Base-by-base conservation (phyloP, 2,113 vertebrate species). In the Oceanodroma tethys region DNA sequence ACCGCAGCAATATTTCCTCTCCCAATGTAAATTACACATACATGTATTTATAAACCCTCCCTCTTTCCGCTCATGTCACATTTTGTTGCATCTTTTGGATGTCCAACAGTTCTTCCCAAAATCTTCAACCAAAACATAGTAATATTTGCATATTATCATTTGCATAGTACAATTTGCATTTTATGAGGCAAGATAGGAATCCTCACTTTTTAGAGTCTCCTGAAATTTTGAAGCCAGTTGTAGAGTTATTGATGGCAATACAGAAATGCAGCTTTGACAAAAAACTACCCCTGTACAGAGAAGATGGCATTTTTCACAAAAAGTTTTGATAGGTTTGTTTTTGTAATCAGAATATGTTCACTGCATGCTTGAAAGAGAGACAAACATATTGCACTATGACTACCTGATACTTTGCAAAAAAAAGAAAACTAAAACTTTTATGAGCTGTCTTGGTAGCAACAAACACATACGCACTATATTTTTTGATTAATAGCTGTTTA, bases 401-500 rank as follows among this genome's bases (percentile, higher is more conserved):
- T 50, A 20, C 21, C 23, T 23, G 40, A n/a, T 16, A 30, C 20
- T 42, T 21, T 19, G 22, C 32, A 13, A 38, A 40, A n/a, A 55
- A 79, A 15, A 36, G 7, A 58, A 38, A 23, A 3, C 36, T 9
- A 14, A 52, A n/a, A 4, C 22, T 70, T 30, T 65, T 36, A 45
- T 63, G 43, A 80, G 9, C 20, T 60, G 5, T 62, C 13, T 70
- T 47, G 48, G 11, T 52, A 58, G 29, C 14, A 80, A 32, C 3
- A 75, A 34, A 19, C 8, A 16, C 1, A 4, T 25, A 4, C 15
- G 58, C 1, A 1, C 3, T 48, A 1, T 58, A 4, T 16, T 19
- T 63, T 70, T 66, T 52, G 3, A n/a, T 76, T 47, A n/a, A 47
- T n/a, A 47, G 7, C 12, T 62, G 9, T 34, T 67, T 58, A 78